These are phyloP conservation scores for Catostylus mosaicus DNA, from an alignment of 30 jellyfish, hydroid and myxozoan species.

Conservation along the genomic window DNA sequence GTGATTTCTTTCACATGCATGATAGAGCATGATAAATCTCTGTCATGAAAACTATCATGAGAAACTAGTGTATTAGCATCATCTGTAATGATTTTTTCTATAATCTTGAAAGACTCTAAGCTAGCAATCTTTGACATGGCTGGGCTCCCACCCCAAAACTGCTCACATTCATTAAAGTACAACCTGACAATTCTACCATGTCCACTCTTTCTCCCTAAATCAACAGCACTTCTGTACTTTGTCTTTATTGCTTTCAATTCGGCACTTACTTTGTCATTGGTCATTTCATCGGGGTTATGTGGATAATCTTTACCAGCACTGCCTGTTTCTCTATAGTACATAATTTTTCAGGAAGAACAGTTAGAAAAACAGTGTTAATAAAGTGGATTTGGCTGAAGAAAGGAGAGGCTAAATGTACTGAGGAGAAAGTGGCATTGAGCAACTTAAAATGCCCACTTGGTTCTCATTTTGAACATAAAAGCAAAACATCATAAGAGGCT, in stretches of 20 bases:
- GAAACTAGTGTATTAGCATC: background rate
- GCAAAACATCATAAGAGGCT: no score
- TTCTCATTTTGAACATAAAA: no score
- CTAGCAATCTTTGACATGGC: conserved; percentile 9
- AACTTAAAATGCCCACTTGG: no score
- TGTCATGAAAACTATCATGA: background rate
- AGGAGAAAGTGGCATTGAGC: no score
- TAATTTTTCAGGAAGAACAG: no score
- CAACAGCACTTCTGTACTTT: conserved; percentile 22
- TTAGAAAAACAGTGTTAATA: no score
- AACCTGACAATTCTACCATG: conserved; percentile 17
- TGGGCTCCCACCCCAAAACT: conserved; percentile 25
- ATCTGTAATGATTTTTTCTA: background rate
- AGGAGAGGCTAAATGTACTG: no score
- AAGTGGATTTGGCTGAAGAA: no score
- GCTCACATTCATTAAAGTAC: conserved; percentile 10
- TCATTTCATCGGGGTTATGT: conserved; percentile 9
- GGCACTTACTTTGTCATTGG: background rate
- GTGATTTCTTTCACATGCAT: background rate
- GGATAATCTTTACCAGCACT: conserved; percentile 23
- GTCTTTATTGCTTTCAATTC: conserved; percentile 4
- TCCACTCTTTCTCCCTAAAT: conserved; percentile 13
- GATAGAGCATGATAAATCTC: background rate
- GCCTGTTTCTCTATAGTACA: conserved; percentile 8
- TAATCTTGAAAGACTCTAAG: background rate